Conservation (phyloP, 2,797 vertebrate genomes). For the Syngnathus rostellatus region DNA sequence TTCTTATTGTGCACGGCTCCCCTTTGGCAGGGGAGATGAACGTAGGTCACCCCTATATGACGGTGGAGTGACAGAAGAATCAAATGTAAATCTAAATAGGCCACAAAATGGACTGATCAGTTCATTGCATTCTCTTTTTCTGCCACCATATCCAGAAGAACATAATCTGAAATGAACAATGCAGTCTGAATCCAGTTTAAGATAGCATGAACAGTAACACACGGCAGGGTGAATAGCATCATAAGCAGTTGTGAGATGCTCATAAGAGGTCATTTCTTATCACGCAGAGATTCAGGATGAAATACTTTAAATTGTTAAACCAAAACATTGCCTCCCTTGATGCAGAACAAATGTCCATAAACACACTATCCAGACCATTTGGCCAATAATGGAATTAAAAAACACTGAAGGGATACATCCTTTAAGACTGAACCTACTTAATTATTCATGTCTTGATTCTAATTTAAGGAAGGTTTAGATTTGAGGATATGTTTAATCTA, state of each 20-base stretch:
- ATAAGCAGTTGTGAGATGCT: background rate
- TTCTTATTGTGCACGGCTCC: background rate
- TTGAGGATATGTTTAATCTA: slow-evolving; percentile 25
- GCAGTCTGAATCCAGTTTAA: background rate
- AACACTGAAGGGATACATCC: slow-evolving; percentile 23
- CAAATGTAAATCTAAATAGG: background rate
- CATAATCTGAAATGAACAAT: background rate
- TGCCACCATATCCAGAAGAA: too few relatives aligned
- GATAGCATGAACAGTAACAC: background rate
- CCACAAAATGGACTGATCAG: background rate
- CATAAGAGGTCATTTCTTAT: background rate
- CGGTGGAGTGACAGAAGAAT: background rate
- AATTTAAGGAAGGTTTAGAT: slow-evolving; percentile 30
- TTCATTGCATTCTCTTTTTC: background rate
- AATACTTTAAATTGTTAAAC: background rate
- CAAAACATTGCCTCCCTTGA: slow-evolving; percentile 15
- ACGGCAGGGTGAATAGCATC: background rate
- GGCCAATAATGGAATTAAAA: slow-evolving; percentile 39
- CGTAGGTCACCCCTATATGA: background rate
- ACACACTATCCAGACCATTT: slow-evolving; percentile 27
- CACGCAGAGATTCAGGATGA: background rate
- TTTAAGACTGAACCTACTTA: slow-evolving; percentile 26
- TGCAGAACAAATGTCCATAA: slow-evolving; percentile 24
- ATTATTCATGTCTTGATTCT: slow-evolving; percentile 37
- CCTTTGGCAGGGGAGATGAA: background rate